Percentiles rank a stretch among this genome's conserved stretches.
Evolutionary conservation across 2,113 vertebrate species (phyloP).

Genomic region (Tautogolabrus adspersus): DNA sequence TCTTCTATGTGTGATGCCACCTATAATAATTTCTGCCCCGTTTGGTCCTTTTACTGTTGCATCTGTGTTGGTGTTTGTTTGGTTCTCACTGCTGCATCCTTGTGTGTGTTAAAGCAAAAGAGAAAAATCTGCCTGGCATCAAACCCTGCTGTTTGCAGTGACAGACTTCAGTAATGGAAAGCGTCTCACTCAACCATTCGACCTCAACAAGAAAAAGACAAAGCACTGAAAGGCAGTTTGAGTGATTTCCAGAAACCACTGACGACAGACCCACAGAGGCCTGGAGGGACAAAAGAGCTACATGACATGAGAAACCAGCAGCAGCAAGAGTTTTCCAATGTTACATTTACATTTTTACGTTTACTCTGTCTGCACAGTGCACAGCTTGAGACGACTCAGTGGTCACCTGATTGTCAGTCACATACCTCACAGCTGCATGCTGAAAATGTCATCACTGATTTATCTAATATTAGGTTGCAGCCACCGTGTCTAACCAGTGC

Average conservation of each 20-base stretch:
- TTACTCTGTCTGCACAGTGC: conserved; percentile 12
- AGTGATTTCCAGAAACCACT: conserved; percentile 51
- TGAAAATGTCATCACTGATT: conserved; percentile 30
- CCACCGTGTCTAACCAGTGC: conserved; percentile 33
- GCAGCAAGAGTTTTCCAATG: conserved; percentile 12
- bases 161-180: conserved; percentile 62
- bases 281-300: conserved; percentile 26
- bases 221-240: conserved; percentile 18
- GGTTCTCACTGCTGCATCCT: conserved; percentile 10
- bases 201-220: conserved; percentile 24
- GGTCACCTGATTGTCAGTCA: conserved; percentile 30
- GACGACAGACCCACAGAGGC: conserved; percentile 46
- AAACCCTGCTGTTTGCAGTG: conserved; percentile 43
- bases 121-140: conserved; percentile 47
- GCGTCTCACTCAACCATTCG: conserved; percentile 47
- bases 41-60: too few species aligned
- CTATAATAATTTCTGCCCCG: too few species aligned
- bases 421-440: neutral
- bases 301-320: conserved; percentile 40
- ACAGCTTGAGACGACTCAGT: conserved; percentile 1
- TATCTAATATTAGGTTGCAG: conserved; percentile 30
- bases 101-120: conserved; percentile 14
- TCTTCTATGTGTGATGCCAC: too few species aligned
- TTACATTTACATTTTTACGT: conserved; percentile 47
- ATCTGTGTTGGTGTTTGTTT: conserved; percentile 8